phyloP scores from a whole-genome alignment of 1,140 invertebrate species.

The Drosophila neocordata region DNA sequence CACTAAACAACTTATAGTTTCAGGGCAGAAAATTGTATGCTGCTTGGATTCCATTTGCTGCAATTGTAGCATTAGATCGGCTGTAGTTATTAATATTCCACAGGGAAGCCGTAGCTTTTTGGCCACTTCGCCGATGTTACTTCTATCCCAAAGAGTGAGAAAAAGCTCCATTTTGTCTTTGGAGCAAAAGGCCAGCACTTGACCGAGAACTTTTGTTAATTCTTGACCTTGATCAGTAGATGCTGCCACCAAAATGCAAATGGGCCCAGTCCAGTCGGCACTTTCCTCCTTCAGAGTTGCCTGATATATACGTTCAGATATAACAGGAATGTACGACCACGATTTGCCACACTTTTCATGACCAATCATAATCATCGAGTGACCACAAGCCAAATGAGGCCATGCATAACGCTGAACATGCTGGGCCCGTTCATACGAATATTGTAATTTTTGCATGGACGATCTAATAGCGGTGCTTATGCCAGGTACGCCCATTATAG shows the following conservation, averaged over 20 bases:
- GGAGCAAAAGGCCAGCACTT: conserved; percentile 18
- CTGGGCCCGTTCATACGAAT: neutral
- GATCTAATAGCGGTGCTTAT: neutral
- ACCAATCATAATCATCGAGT: conserved; percentile 53
- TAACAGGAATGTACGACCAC: conserved; percentile 59
- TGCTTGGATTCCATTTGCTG: neutral
- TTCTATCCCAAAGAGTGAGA: conserved; percentile 25
- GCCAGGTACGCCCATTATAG: neutral
- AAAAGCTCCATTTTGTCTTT: neutral
- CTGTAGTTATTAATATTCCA: conserved; percentile 46
- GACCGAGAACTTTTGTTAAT: conserved; percentile 14
- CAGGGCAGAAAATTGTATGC: conserved; percentile 13
- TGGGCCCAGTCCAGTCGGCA: conserved; percentile 40
- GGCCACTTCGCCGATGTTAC: neutral
- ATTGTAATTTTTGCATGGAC: neutral
- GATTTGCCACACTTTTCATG: conserved; percentile 55
- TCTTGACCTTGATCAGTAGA: conserved; percentile 29
- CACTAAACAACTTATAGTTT: conserved; percentile 26
- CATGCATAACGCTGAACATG: conserved; percentile 58
- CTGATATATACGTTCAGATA: conserved; percentile 42
- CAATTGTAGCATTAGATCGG: conserved; percentile 20
- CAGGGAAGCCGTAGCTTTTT: neutral
- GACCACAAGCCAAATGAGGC: conserved; percentile 47
- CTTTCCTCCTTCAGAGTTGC: neutral
- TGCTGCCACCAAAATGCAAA: conserved; percentile 45